phyloP scores from a whole-genome alignment of 2,113 vertebrate species.

The Zingel zingel region DNA sequence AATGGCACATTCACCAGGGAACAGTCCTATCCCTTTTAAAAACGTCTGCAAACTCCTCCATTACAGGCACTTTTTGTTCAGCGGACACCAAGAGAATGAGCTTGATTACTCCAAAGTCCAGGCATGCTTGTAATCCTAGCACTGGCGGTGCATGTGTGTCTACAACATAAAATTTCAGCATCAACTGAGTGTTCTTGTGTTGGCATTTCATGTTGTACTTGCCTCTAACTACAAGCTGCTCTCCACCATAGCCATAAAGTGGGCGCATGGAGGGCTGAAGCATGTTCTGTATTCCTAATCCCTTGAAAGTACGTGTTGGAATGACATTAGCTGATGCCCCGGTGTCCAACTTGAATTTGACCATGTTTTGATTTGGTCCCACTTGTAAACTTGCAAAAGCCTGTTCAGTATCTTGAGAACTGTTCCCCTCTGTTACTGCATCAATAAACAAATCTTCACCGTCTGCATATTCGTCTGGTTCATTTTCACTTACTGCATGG shows the following conservation, averaged over 20 bases:
- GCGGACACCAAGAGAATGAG: not conserved
- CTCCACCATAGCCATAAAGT: conserved; percentile 25
- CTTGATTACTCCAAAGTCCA: not conserved
- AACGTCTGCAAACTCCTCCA: not conserved
- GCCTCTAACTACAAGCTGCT: not conserved
- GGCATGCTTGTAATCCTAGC: not conserved
- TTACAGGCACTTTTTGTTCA: too few species aligned
- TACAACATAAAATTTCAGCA: not conserved
- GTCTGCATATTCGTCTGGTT: too few species aligned
- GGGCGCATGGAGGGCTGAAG: not conserved
- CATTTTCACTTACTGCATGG: too few species aligned
- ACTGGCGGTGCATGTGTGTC: not conserved
- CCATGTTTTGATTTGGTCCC: too few species aligned
- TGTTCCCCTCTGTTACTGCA: not conserved
- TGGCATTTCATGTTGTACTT: not conserved
- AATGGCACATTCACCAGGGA: not conserved
- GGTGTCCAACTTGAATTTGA: too few species aligned
- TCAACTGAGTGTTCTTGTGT: not conserved
- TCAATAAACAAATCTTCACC: too few species aligned
- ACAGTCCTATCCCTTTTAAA: not conserved
- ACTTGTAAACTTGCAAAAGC: too few species aligned
- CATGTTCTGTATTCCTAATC: too few species aligned
- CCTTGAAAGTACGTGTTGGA: too few species aligned
- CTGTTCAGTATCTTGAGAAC: too few species aligned
- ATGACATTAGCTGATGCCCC: too few species aligned